Conservation (phyloP, 2,113 vertebrate species). For the Ctenomys sociabilis region DNA sequence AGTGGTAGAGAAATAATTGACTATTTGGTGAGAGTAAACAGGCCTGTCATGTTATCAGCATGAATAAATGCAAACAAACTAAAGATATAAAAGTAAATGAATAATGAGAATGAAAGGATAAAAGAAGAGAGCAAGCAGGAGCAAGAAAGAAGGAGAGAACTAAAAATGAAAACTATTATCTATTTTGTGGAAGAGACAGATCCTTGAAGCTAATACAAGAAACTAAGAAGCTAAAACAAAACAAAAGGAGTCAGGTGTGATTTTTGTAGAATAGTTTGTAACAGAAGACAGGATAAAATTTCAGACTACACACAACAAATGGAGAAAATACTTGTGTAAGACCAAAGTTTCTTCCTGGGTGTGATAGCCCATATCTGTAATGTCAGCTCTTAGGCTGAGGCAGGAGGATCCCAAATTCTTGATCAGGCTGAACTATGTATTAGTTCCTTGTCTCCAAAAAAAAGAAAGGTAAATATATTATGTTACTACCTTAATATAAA, state of each 20-base stretch:
- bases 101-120: neutral
- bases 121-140: neutral
- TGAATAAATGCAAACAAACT: slow-evolving; percentile 43
- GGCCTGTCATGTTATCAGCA: neutral
- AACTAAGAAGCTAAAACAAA: neutral
- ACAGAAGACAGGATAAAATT: neutral
- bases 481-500: neutral
- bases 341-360: neutral
- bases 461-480: neutral
- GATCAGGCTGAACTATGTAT: neutral
- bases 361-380: neutral
- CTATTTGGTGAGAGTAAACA: neutral
- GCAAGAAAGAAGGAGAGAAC: neutral
- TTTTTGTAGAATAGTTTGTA: slow-evolving; percentile 24
- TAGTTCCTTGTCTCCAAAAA: neutral
- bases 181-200: neutral
- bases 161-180: neutral
- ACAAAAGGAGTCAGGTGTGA: neutral
- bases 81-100: neutral
- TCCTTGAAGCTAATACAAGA: slow-evolving; percentile 15
- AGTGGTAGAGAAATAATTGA: neutral
- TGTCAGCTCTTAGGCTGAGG: neutral
- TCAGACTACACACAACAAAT: neutral
- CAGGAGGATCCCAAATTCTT: neutral
- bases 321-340: neutral